phyloP scores from a whole-genome alignment of 2,113 vertebrate species.

The Indicator maculatus region DNA sequence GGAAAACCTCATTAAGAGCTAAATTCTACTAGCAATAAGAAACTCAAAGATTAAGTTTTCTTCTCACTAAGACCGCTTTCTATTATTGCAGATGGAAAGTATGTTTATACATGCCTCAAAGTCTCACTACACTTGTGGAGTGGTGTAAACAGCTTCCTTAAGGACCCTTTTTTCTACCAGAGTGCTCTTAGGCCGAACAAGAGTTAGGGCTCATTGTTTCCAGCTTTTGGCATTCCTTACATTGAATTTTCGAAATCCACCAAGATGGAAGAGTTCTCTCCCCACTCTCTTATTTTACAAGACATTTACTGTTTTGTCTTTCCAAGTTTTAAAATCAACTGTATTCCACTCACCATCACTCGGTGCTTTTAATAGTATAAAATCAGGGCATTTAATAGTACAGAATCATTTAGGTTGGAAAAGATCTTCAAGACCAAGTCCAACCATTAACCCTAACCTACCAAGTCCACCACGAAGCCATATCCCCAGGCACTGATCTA shows the following conservation, averaged over 20 bases:
- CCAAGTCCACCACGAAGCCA: no score
- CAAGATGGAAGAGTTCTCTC: background rate
- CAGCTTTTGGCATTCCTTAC: background rate
- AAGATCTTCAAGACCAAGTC: no score
- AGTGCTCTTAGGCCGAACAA: constrained; percentile 10
- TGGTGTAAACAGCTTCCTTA: constrained; percentile 44
- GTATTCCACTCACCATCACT: background rate
- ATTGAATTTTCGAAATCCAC: background rate
- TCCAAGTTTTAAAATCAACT: background rate
- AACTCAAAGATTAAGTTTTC: background rate
- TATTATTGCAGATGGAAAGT: background rate
- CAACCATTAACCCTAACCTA: no score
- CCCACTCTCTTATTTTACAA: background rate
- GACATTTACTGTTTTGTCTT: background rate
- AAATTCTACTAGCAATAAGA: background rate
- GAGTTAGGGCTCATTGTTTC: constrained; percentile 17
- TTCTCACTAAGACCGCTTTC: background rate
- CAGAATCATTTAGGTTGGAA: background rate
- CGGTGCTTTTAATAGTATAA: background rate
- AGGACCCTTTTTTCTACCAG: background rate
- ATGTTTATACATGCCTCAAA: constrained; percentile 31
- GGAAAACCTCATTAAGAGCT: background rate
- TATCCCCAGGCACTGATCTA: no score
- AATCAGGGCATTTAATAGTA: background rate
- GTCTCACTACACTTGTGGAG: constrained; percentile 2